Base-by-base conservation (phyloP, 92 coral and sea anemone genomes). In the Pocillopora meandrina region DNA sequence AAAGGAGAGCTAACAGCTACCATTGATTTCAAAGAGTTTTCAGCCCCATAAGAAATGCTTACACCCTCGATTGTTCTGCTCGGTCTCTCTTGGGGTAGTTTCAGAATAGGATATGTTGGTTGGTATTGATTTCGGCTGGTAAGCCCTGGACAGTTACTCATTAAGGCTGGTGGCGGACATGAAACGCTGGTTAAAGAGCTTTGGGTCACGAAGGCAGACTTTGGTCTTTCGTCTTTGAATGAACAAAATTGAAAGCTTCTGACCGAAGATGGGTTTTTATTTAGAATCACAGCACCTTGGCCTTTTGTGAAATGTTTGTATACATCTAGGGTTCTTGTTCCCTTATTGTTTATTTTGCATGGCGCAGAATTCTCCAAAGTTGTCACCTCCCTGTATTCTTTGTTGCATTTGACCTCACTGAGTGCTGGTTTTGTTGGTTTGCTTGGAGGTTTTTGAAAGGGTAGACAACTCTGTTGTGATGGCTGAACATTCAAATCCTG, bases 351-450 rank as follows among this genome's bases (percentile, higher is more conserved):
- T 3, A 17, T 36, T 61, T 36, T 31, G 12, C 14, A 26, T 19
- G 55, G 18, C 36, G 36, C 36, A 12, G 1, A 61, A 21, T 61
- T 19, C 62, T 42, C 26, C 58, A 71, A 16, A 71, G 56, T 12
- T 58, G 52, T 57, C 21, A 35, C 26, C 16, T 10, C 19, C 64
- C 13, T 47, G 78, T 21, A 1, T 34, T 26, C 21, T 26, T 31
- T 52, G 14, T 74, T 62, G 15, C 12, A 19, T 56, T n/a, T 56
- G 17, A 74, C 61, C 42, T 26, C 60, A 56, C 23, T 74, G 78
- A 55, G 62, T 74, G 19, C 64, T 56, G 78, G 57, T 52, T 74
- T 57, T 17, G 21, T 42, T 56, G 78, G 57, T 52, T 74, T 57
- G 36, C 42, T 19, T 18, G 23, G 20, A 35, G 64, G 34, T 52